phyloP scores from a whole-genome alignment of 2,113 vertebrate genomes.

The Prolemur simus region DNA sequence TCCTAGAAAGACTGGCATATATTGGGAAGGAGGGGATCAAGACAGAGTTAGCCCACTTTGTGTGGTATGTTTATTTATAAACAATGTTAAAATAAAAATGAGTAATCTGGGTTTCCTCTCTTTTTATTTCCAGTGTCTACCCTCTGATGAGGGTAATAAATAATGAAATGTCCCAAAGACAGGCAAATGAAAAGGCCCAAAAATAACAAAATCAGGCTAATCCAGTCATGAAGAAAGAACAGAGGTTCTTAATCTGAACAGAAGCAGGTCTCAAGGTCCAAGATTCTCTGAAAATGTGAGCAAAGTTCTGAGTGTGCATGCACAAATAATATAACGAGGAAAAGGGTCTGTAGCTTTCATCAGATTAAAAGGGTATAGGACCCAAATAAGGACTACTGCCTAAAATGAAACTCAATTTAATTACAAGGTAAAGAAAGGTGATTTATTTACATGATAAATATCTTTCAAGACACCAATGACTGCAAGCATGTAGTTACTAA shows the following conservation, averaged over 20 bases:
- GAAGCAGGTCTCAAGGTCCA: not conserved
- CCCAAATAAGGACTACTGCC: not conserved
- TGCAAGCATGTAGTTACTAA: not conserved
- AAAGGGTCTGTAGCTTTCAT: not conserved
- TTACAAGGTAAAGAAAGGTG: not conserved
- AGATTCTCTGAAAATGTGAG: not conserved
- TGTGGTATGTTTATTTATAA: constrained; percentile 2
- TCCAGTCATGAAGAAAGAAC: not conserved
- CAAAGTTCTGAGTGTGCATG: not conserved
- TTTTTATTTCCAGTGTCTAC: not conserved
- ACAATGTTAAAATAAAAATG: not conserved
- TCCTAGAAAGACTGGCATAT: not conserved
- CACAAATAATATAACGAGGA: not conserved
- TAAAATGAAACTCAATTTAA: not conserved
- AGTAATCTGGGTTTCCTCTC: not conserved
- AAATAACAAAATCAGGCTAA: constrained; percentile 20
- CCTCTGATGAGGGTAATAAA: not conserved
- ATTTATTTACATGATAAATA: constrained; percentile 39
- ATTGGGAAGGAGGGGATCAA: constrained; percentile 1
- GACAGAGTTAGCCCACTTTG: not conserved
- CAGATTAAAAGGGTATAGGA: not conserved
- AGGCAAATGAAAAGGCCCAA: not conserved
- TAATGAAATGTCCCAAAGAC: not conserved
- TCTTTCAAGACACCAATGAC: not conserved
- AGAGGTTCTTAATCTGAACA: not conserved